A percentile compares a stretch with the other conserved stretches of the same genome.
phyloP scores from a whole-genome alignment of 2,888 invertebrate species.

The Cyclophora albipunctata region DNA sequence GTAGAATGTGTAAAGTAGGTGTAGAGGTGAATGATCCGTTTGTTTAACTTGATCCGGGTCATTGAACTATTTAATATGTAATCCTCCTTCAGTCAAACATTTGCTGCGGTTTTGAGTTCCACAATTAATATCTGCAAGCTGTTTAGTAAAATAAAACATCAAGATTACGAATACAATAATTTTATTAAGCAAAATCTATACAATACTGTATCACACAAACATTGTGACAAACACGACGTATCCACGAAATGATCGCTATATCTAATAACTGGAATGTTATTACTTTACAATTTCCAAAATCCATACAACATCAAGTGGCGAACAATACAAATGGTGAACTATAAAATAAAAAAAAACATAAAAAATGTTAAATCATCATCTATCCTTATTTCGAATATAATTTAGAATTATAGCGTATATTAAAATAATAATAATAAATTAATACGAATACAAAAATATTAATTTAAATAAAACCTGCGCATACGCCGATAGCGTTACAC shows the following conservation, averaged over 20 bases:
- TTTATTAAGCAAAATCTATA: slow-evolving; percentile 64
- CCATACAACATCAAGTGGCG: slow-evolving; percentile 5
- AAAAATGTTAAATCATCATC: not conserved
- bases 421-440: not conserved
- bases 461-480: slow-evolving; percentile 2
- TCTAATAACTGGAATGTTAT: slow-evolving; percentile 27
- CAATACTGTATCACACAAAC: slow-evolving; percentile 44
- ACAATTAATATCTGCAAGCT: not conserved
- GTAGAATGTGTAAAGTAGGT: too few relatives aligned
- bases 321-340: slow-evolving; percentile 10
- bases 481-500: not conserved
- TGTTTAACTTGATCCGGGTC: too few relatives aligned
- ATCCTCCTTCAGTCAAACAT: too few relatives aligned
- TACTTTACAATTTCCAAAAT: slow-evolving; percentile 8
- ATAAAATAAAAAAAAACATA: slow-evolving; percentile 1
- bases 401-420: not conserved
- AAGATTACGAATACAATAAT: slow-evolving; percentile 46
- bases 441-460: not conserved
- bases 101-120: too few relatives aligned
- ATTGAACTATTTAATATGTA: too few relatives aligned
- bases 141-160: slow-evolving; percentile 21
- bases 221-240: slow-evolving; percentile 31
- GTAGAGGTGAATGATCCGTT: too few relatives aligned
- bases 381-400: not conserved
- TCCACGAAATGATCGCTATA: slow-evolving; percentile 15